These are phyloP conservation scores for Indicator maculatus DNA, from an alignment of 2,113 vertebrate genomes.

Conservation along the genomic window DNA sequence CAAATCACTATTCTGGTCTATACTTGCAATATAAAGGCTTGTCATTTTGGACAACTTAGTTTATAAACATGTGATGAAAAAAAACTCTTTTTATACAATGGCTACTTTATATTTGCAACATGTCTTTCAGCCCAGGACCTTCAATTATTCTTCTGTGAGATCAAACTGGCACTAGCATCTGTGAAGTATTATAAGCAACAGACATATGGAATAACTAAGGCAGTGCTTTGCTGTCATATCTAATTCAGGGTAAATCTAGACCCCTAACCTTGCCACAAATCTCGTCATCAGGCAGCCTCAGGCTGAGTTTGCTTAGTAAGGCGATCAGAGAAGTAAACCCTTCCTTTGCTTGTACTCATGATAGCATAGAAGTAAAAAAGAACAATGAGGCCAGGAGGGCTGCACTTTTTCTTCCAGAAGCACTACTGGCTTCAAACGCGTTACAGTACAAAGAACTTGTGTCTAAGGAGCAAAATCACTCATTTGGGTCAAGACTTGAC, in stretches of 20 bases:
- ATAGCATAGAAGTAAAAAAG: background rate
- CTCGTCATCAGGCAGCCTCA: background rate
- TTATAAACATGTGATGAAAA: background rate
- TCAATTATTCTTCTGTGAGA: background rate
- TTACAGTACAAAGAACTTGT: background rate
- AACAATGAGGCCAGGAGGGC: background rate
- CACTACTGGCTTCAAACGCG: background rate
- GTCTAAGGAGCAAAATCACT: background rate
- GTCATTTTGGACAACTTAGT: background rate
- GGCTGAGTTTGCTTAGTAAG: background rate
- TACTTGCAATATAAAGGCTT: background rate
- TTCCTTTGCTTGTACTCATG: background rate
- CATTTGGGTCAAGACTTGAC: background rate
- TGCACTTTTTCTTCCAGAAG: background rate
- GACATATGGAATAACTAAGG: background rate
- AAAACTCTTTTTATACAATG: background rate
- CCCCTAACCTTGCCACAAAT: rapidly evolving
- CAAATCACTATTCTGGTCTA: background rate
- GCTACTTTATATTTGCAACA: background rate
- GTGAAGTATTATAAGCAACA: background rate
- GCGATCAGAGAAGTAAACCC: background rate
- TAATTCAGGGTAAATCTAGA: background rate
- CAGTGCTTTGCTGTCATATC: background rate
- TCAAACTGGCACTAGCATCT: background rate
- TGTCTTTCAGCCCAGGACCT: background rate